Evolutionary conservation across 2,888 invertebrate genomes (phyloP), one percentile per base, ranked within the genome.

Genomic region (Drosophila siamana): DNA sequence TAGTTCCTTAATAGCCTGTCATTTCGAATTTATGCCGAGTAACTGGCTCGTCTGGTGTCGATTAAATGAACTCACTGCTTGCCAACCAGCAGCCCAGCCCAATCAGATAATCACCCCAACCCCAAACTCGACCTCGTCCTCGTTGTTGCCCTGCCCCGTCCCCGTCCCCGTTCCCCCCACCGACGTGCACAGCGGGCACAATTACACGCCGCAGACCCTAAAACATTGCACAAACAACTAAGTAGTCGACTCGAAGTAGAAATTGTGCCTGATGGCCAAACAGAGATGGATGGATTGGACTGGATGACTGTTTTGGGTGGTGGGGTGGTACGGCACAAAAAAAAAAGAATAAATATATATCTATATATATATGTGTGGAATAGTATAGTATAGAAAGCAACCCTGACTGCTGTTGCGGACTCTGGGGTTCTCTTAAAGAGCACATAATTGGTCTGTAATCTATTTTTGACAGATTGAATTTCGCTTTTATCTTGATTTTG

Each of bases 401-500:
- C 83, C 82, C 82, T 75, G 65, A 54, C 30, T 30, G 28, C 3
- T 28, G 28, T 48, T 38, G 24, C 13, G 30, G 47, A 16, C 48
- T 48, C 47, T 69, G 72, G 82, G 79, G 79, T 79, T 67, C 84
- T 79, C 90, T 84, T 90, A 91, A 91, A 89, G 88, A 90, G 90
- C 90, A 89, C 89, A 88, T 92, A 92, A 92, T 92, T 92, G 92
- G 92, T 92, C 91, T 92, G 90, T 92, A 92, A 92, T 92, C 92
- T 92, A 91, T 91, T 92, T 92, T 91, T 92, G 92, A 92, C 92
- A 92, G 92, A 92, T 92, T 92, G 92, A 92, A 92, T 92, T 92
- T 92, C 91, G 89, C 90, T 91, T 89, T 91, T 91, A 91, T 91
- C 91, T 90, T 91, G 91, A 91, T 91, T 91, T 91, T 92, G 91